Evolutionary conservation across 2,888 invertebrate species (phyloP).

Genomic region (Neelides folsomi): DNA sequence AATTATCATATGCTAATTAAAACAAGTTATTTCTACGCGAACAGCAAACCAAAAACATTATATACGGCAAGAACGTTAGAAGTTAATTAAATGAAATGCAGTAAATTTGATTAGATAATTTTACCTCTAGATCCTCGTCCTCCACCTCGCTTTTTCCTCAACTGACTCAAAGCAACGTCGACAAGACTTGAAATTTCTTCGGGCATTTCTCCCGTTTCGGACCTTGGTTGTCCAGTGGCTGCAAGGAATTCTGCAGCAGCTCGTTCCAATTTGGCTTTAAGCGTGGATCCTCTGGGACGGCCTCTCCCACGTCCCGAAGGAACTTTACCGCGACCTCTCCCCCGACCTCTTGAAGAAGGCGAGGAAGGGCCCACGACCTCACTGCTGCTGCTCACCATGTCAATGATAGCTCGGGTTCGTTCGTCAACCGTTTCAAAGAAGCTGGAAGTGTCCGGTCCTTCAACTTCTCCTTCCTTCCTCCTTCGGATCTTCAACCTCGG

Average conservation of each 20-base stretch:
- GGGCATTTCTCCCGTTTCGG: too few relatives aligned
- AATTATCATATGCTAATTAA: too few relatives aligned
- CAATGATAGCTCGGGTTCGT: not conserved
- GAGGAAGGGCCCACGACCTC: not conserved
- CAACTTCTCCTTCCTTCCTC: constrained; percentile 8
- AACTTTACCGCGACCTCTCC: constrained; percentile 1
- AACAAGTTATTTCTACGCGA: too few relatives aligned
- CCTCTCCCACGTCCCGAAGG: constrained; percentile 6
- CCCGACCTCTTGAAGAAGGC: constrained; percentile 1
- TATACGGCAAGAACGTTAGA: too few relatives aligned
- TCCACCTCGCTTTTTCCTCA: constrained; percentile 15
- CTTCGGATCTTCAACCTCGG: constrained; percentile 12
- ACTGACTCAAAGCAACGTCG: not conserved
- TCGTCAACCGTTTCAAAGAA: constrained; percentile 10
- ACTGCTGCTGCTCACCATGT: not conserved
- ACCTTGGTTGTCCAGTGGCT: too few relatives aligned
- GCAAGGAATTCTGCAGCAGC: not conserved
- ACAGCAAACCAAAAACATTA: too few relatives aligned
- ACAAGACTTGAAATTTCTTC: too few relatives aligned
- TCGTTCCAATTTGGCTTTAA: constrained; percentile 4
- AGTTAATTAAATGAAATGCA: too few relatives aligned
- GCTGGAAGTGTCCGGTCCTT: not conserved
- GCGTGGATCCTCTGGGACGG: constrained; percentile 6
- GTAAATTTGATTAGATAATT: not conserved
- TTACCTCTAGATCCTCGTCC: constrained; percentile 7